Percentiles rank a stretch among this genome's conserved stretches.
Evolutionary conservation across 2,113 vertebrate genomes (phyloP).

Genomic region (Ploceus nigricollis): DNA sequence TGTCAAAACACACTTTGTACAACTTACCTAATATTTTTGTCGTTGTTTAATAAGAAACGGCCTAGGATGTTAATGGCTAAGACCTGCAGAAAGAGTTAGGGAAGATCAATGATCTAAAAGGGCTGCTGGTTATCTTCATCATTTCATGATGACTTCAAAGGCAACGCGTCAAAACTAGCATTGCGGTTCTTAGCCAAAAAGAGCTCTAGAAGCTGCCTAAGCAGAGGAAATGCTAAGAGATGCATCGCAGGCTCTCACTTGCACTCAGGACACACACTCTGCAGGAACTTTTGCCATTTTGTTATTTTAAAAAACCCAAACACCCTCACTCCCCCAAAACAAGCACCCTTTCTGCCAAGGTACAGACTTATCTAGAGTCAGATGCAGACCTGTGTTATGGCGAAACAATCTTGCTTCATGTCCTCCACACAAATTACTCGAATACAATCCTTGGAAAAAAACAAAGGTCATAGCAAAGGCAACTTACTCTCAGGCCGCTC

Average conservation of each 20-base stretch:
- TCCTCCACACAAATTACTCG: not conserved
- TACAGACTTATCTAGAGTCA: not conserved
- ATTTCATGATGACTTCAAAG: not conserved
- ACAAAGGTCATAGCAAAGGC: not conserved
- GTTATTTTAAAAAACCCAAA: not conserved
- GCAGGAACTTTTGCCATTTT: not conserved
- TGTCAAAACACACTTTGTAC: not conserved
- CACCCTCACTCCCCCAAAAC: not conserved
- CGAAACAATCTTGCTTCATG: not conserved
- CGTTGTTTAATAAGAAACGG: constrained; percentile 97
- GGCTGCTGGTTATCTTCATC: not conserved
- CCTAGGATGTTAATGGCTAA: constrained; percentile 99
- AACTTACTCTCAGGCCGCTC: constrained; percentile 93
- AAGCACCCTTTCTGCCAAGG: not conserved
- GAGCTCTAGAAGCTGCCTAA: not conserved
- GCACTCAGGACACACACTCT: not conserved
- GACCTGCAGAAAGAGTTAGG: constrained; percentile 77
- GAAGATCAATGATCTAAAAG: constrained; percentile 1
- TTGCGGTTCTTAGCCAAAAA: not conserved
- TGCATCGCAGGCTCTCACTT: not conserved
- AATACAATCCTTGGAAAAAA: not conserved
- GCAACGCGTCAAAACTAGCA: not conserved
- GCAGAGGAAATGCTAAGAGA: not conserved
- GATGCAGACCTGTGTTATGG: not conserved
- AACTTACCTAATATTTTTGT: constrained; percentile 95